These are phyloP conservation scores for Sinohyriopsis cumingii DNA, from an alignment of 2,888 invertebrate genomes.

Conservation along the genomic window DNA sequence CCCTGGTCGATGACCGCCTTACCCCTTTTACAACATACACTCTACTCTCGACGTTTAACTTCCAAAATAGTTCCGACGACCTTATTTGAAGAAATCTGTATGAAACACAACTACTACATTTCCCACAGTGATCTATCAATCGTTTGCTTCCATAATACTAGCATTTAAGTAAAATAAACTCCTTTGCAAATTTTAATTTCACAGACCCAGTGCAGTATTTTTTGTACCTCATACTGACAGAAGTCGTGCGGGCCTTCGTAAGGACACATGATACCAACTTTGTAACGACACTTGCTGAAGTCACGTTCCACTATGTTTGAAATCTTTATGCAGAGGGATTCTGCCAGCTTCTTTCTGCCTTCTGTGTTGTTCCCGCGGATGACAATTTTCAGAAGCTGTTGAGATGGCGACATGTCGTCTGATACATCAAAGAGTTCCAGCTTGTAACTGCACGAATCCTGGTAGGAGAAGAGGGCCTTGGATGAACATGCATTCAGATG, in stretches of 20 bases:
- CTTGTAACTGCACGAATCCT: constrained; percentile 29
- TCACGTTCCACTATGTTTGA: constrained; percentile 34
- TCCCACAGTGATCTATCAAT: too few species aligned
- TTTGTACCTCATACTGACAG: constrained; percentile 23
- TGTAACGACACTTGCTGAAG: constrained; percentile 34
- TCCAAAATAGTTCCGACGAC: too few species aligned
- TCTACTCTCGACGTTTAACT: too few species aligned
- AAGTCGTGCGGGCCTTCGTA: constrained; percentile 34
- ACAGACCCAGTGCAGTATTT: background rate
- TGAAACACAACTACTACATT: too few species aligned
- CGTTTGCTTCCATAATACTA: too few species aligned
- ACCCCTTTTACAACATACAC: too few species aligned
- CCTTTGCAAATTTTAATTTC: background rate
- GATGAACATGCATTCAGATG: constrained; percentile 34
- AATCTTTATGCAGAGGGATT: constrained; percentile 24
- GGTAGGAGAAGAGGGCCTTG: constrained; percentile 35
- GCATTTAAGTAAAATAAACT: too few species aligned
- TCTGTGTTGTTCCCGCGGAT: constrained; percentile 17
- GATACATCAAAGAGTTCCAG: constrained; percentile 26
- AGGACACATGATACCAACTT: constrained; percentile 38
- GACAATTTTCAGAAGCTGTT: constrained; percentile 28
- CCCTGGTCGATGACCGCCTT: too few species aligned
- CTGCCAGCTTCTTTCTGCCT: constrained; percentile 10
- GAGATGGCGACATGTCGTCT: constrained; percentile 12
- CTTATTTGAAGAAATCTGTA: too few species aligned